These are phyloP conservation scores for Rhagophthalmus giganteus DNA, from an alignment of 2,888 invertebrate species.

Conservation along the genomic window DNA sequence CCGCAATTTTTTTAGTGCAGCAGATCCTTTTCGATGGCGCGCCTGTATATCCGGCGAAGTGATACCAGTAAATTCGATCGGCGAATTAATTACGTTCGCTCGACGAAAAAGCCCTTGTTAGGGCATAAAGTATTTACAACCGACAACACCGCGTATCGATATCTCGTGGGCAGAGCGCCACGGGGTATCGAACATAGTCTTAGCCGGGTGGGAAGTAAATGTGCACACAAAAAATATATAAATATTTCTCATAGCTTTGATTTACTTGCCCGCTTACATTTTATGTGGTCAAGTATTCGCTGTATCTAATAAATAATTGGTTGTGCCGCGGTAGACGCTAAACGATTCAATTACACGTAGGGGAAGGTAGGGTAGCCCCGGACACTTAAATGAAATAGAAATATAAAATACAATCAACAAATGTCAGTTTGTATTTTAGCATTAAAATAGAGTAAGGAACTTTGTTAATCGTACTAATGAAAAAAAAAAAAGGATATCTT, in stretches of 20 bases:
- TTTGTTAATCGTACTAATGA: too few species aligned
- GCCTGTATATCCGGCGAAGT: too few species aligned
- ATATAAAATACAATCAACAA: too few species aligned
- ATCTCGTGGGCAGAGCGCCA: constrained; percentile 47
- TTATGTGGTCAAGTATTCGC: constrained; percentile 21
- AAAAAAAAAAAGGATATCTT: too few species aligned
- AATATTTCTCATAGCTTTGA: constrained; percentile 39
- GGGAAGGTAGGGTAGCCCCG: too few species aligned
- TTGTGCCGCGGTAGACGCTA: not conserved
- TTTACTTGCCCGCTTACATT: constrained; percentile 30
- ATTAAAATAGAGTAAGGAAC: too few species aligned
- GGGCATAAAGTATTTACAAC: constrained; percentile 46
- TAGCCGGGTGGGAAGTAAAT: constrained; percentile 46
- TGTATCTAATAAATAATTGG: constrained; percentile 18
- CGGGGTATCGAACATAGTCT: constrained; percentile 36
- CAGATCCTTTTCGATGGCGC: too few species aligned
- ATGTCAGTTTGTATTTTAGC: too few species aligned
- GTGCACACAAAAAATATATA: constrained; percentile 46
- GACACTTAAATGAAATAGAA: too few species aligned
- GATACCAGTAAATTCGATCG: too few species aligned
- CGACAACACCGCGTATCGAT: constrained; percentile 43
- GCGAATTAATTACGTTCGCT: too few species aligned
- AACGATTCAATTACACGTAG: not conserved
- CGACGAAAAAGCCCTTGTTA: constrained; percentile 28
- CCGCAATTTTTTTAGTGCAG: too few species aligned